Percentiles rank a stretch among this genome's conserved stretches.
These are phyloP conservation scores for Nephrotoma guestfalica DNA, from an alignment of 2,888 invertebrate species.

Conservation along the genomic window DNA sequence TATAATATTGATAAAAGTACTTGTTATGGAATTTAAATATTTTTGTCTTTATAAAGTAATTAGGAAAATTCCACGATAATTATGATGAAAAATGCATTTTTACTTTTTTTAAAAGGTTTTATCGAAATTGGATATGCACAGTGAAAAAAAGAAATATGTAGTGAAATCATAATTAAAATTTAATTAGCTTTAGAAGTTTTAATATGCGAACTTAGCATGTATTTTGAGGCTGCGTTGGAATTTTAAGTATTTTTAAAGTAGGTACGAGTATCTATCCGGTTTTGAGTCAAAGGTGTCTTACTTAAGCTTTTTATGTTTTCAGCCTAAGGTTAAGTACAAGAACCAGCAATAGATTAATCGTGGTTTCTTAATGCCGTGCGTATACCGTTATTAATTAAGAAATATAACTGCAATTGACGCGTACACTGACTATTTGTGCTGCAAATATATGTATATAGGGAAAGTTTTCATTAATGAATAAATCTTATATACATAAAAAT, in stretches of 20 bases:
- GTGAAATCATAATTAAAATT: background rate
- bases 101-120: background rate
- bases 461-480: background rate
- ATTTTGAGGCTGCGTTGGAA: too few species aligned
- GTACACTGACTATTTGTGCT: background rate
- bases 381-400: too few species aligned
- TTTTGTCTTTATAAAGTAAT: background rate
- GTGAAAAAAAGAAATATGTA: background rate
- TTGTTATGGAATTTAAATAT: background rate
- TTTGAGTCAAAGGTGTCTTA: too few species aligned
- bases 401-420: too few species aligned
- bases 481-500: background rate
- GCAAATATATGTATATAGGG: background rate
- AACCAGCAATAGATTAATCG: too few species aligned
- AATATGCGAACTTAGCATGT: too few species aligned
- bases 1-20: background rate
- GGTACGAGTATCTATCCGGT: too few species aligned
- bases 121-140: background rate
- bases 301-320: too few species aligned
- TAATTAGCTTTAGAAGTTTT: background rate
- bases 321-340: too few species aligned
- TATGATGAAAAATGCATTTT: background rate
- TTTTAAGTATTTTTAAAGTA: too few species aligned
- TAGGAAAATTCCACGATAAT: background rate
- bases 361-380: too few species aligned